Evolutionary conservation across 2,888 invertebrate genomes (phyloP).

Genomic region (Stenodema calcarata): DNA sequence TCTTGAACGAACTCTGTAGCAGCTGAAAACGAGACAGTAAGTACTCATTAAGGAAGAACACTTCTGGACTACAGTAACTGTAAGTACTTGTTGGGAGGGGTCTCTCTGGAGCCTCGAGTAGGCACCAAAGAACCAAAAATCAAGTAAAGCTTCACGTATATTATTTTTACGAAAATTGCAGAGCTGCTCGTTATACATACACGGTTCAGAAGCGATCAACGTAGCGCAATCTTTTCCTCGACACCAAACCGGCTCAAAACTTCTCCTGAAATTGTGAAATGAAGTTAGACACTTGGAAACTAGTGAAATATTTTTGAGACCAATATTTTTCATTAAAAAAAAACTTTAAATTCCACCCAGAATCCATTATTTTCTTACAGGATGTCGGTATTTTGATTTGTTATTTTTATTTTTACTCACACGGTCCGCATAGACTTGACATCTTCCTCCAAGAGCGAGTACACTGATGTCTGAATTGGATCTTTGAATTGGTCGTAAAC

Average conservation of each 20-base stretch:
- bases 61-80: too few species aligned
- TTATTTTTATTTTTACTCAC: background rate
- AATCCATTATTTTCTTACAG: too few species aligned
- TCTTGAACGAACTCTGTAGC: conserved; percentile 61
- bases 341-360: too few species aligned
- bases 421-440: background rate
- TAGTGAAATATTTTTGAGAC: too few species aligned
- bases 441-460: conserved; percentile 59
- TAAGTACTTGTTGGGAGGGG: too few species aligned
- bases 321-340: background rate
- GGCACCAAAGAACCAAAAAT: too few species aligned
- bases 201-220: background rate
- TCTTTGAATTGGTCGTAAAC: conserved; percentile 64
- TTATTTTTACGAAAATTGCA: too few species aligned
- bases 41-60: too few species aligned
- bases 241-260: conserved; percentile 25
- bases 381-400: too few species aligned
- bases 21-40: background rate
- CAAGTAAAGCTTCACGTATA: too few species aligned
- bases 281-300: background rate
- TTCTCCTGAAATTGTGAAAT: background rate
- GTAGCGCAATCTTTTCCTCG: background rate
- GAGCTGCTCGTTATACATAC: background rate
- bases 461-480: conserved; percentile 60
- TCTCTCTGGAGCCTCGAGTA: too few species aligned